Evolutionary conservation across 2,113 vertebrate species (phyloP).

Genomic region (Microcebus ravelobensis): DNA sequence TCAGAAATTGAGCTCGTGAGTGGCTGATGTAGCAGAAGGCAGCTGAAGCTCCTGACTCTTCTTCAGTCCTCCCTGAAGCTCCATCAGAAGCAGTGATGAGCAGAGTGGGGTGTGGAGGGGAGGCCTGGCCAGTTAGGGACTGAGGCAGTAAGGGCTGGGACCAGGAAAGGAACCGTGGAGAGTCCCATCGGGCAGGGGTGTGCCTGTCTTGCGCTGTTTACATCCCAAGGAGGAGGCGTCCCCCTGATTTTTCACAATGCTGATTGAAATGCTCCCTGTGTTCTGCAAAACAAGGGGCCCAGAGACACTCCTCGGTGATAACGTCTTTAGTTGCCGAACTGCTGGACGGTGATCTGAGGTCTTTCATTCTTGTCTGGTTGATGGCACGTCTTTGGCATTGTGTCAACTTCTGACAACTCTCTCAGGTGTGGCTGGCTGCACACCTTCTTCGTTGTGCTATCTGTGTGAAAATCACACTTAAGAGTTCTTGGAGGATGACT

Average conservation of each 20-base stretch:
- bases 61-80: not conserved
- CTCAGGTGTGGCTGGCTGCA: not conserved
- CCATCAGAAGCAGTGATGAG: not conserved
- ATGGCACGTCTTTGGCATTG: not conserved
- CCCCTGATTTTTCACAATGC: not conserved
- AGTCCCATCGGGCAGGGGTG: rapidly evolving
- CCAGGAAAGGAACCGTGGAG: not conserved
- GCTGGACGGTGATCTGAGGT: not conserved
- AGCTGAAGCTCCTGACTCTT: not conserved
- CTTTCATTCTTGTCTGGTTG: not conserved
- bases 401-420: not conserved
- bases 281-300: not conserved
- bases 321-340: not conserved
- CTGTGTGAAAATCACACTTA: not conserved
- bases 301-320: not conserved
- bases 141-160: not conserved
- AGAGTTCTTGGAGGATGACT: not conserved
- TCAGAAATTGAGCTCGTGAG: not conserved
- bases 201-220: not conserved
- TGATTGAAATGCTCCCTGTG: not conserved
- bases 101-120: too few relatives aligned
- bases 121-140: not conserved
- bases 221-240: not conserved
- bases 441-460: not conserved
- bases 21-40: not conserved